Evolutionary conservation across 2,113 vertebrate species (phyloP).

Genomic region (Leptocoma aspasia): DNA sequence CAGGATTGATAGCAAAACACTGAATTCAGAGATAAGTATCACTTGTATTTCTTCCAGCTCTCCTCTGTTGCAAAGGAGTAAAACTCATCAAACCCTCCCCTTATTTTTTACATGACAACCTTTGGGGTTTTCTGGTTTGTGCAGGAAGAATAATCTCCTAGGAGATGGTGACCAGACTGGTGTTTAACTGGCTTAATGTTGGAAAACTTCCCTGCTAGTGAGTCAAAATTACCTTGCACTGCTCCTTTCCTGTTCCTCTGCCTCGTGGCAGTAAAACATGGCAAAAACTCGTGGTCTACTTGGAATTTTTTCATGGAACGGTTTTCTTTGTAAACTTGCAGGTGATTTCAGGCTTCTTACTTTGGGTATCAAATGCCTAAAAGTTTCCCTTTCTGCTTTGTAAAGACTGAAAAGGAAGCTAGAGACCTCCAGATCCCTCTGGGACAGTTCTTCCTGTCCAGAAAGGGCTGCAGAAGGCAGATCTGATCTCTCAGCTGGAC

Average conservation of each 20-base stretch:
- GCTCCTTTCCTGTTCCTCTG: neutral
- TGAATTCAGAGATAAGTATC: neutral
- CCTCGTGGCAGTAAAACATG: neutral
- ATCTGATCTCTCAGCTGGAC: neutral
- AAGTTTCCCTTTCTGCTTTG: neutral
- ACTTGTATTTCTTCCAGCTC: neutral
- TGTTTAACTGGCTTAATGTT: neutral
- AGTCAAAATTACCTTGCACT: neutral
- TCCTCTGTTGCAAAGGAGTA: neutral
- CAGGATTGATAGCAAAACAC: neutral
- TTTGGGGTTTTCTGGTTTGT: neutral
- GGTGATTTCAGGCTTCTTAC: neutral
- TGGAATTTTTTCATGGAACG: neutral
- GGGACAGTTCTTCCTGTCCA: neutral
- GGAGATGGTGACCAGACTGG: neutral
- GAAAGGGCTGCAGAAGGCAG: neutral
- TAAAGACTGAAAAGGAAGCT: neutral
- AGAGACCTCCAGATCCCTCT: neutral
- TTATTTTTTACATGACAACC: neutral
- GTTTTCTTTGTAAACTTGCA: neutral
- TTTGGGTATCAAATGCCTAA: neutral
- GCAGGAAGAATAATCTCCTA: neutral
- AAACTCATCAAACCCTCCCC: neutral
- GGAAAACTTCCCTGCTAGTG: neutral
- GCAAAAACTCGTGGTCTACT: accelerated